Conservation (phyloP, 2,113 vertebrate species). For the Sinocyclocheilus anshuiensis region DNA sequence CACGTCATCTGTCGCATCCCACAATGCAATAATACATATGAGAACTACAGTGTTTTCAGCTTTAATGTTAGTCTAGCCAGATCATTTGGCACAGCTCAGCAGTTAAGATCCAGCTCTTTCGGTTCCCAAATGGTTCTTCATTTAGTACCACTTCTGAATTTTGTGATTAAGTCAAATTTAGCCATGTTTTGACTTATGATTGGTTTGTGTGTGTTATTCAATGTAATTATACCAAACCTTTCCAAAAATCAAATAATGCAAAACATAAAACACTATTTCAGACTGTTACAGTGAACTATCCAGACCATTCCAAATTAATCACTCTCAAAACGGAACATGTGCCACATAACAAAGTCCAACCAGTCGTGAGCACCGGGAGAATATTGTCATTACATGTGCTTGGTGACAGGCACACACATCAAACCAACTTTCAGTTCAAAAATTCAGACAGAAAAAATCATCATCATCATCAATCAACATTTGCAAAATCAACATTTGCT, state of each 20-base stretch:
- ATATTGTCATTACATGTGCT: neutral
- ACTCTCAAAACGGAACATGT: neutral
- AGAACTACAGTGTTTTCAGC: slow-evolving; percentile 17
- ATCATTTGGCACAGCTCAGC: no score
- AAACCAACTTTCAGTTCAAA: neutral
- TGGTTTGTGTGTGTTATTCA: neutral
- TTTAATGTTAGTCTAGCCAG: neutral
- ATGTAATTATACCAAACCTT: neutral
- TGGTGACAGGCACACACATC: neutral
- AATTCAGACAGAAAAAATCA: no score
- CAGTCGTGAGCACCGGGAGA: neutral
- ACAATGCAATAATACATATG: slow-evolving; percentile 11
- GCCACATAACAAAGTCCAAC: neutral
- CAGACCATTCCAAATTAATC: neutral
- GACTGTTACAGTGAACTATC: neutral
- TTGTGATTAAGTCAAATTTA: neutral
- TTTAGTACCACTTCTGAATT: neutral
- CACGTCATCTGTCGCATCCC: slow-evolving; percentile 1
- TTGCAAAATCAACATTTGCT: no score
- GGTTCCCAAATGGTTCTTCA: no score
- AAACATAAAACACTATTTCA: neutral
- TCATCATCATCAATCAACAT: no score
- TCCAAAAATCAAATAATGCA: neutral
- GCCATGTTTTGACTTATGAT: neutral
- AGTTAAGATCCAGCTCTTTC: no score